Evolutionary conservation across 2,797 vertebrate genomes (phyloP).

Genomic region (Cirrhinus mrigala): DNA sequence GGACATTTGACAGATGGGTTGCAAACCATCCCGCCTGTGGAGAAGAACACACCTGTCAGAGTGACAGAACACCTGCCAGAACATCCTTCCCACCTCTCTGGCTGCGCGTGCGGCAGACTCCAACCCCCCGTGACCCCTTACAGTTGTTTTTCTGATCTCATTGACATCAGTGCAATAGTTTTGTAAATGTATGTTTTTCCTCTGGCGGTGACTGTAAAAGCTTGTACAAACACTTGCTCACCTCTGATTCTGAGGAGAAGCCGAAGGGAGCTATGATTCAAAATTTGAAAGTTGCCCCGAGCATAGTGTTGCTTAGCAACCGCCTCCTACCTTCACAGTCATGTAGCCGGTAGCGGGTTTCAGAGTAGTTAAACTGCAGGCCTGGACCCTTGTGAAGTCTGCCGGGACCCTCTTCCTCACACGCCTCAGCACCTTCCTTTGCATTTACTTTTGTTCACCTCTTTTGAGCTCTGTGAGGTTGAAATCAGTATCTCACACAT

Average conservation of each 20-base stretch:
- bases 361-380: slow-evolving; percentile 19
- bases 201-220: slow-evolving; percentile 17
- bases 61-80: slow-evolving; percentile 39
- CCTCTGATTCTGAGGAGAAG: slow-evolving; percentile 41
- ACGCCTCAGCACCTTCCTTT: slow-evolving; percentile 5
- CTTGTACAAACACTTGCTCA: slow-evolving; percentile 36
- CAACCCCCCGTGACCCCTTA: not conserved
- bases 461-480: not conserved
- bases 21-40: not conserved
- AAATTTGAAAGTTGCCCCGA: slow-evolving; percentile 48
- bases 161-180: not conserved
- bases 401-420: slow-evolving; percentile 24
- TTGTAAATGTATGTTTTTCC: slow-evolving; percentile 29
- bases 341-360: slow-evolving; percentile 26
- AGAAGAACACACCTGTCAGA: slow-evolving; percentile 30
- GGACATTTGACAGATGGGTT: slow-evolving; percentile 2
- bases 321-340: slow-evolving; percentile 51
- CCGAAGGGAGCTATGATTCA: slow-evolving; percentile 51
- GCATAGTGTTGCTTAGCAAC: slow-evolving; percentile 63
- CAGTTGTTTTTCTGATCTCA: not conserved
- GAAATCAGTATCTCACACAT: not conserved
- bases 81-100: slow-evolving; percentile 9
- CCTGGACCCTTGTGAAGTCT: slow-evolving; percentile 42
- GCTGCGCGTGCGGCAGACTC: not conserved
- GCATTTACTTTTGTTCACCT: slow-evolving; percentile 5